Evolutionary conservation across 2,888 invertebrate genomes (phyloP).

Genomic region (Eulithis prunata): DNA sequence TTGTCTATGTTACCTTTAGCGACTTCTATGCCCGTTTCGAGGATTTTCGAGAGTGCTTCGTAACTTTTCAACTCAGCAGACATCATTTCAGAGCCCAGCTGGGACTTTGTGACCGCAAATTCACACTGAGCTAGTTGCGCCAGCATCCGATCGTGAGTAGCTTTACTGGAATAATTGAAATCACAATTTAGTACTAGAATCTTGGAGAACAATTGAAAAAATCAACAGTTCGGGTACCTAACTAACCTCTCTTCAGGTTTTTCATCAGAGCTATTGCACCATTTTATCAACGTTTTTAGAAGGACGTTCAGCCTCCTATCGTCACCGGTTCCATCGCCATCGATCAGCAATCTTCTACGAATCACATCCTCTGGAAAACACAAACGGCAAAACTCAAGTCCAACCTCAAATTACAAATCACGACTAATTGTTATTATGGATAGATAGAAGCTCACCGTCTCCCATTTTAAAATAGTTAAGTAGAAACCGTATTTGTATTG

Average conservation of each 20-base stretch:
- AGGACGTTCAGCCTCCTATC: constrained; percentile 94
- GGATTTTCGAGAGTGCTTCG: constrained; percentile 89
- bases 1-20: constrained; percentile 92
- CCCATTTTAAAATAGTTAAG: too few species aligned
- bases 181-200: neutral
- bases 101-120: constrained; percentile 93
- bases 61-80: constrained; percentile 93
- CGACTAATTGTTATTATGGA: too few species aligned
- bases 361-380: constrained; percentile 94
- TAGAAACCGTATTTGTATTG: too few species aligned
- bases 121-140: constrained; percentile 94
- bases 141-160: constrained; percentile 91
- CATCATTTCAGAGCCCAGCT: constrained; percentile 91
- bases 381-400: neutral
- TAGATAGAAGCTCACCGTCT: constrained; percentile 47
- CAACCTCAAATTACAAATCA: too few species aligned
- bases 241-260: constrained; percentile 87
- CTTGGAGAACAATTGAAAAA: too few species aligned
- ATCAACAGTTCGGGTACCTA: neutral
- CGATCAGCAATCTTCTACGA: constrained; percentile 94
- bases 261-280: constrained; percentile 88
- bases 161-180: constrained; percentile 78
- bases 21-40: constrained; percentile 90
- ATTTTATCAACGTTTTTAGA: constrained; percentile 92
- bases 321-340: constrained; percentile 98